Evolutionary conservation across 1,140 invertebrate genomes (phyloP), one percentile per base, ranked within the genome.

Genomic region (Notospermus geniculatus): DNA sequence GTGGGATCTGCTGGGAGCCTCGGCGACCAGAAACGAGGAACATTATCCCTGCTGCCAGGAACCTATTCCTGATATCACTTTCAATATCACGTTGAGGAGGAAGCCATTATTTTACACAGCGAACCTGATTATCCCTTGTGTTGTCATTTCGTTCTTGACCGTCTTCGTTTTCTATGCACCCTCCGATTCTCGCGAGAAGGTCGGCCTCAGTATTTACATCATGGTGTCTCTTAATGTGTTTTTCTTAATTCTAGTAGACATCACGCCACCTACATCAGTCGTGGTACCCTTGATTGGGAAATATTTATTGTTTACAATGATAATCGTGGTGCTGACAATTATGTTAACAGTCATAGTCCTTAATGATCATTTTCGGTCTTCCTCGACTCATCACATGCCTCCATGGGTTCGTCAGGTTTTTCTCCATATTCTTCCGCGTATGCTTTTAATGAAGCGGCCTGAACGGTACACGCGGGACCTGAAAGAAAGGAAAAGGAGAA

Each of bases 1-100:
- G 84, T 99, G 97, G 97, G 97, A 99, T 81, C 95, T 99, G 74
- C 85, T 99, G 56, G 91, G 94, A 83, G 96, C 98, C 58, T 95
- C 96, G 5, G 80, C 78, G 1, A 50, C 65, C 53, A 70, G 74
- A 27, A 75, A 72, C 46, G 61, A 66, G 30, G 74, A 74, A 28
- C 70, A 73, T 54, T 80, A 98, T 83, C 95, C 93, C 15, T 97
- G 95, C 83, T 97, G 94, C 82, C 54, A 76, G 75, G 91, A 93
- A 80, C 91, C 92, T 29, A 96, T 93, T 79, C 90, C 96, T 62
- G 95, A 98, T 79, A 97, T 98, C 73, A 98, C 94, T 27, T 98
- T 98, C 82, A 97, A 97, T 81, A 96, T 98, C 70, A 97, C 94
- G n/a, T 91, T 98, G 88, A 84, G 95, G 0, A 63, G 81, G 22